phyloP scores from a whole-genome alignment of 2,888 invertebrate genomes.

The Pteria penguin region DNA sequence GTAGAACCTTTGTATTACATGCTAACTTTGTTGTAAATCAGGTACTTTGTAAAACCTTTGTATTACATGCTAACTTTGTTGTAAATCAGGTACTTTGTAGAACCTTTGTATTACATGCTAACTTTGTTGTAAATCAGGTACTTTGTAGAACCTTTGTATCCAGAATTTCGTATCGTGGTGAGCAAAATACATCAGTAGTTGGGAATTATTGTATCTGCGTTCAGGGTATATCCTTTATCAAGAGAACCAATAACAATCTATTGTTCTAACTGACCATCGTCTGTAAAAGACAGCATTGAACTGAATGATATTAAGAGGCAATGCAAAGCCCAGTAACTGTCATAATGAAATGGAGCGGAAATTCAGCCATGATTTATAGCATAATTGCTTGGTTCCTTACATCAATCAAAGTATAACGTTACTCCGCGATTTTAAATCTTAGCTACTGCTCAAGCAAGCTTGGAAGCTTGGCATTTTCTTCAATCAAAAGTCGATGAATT shows the following conservation, averaged over 20 bases:
- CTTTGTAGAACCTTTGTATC: no score
- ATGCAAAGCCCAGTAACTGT: constrained; percentile 8
- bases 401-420: constrained; percentile 35
- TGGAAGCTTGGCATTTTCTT: not conserved
- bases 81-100: no score
- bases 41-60: no score
- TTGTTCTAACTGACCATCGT: not conserved
- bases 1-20: no score
- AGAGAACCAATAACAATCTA: not conserved
- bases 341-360: constrained; percentile 43
- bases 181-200: no score
- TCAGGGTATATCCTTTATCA: not conserved
- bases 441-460: not conserved
- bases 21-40: no score
- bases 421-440: constrained; percentile 20
- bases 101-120: no score
- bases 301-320: not conserved
- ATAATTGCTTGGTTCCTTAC: constrained; percentile 37
- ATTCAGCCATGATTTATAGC: constrained; percentile 47
- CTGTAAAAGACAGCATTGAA: not conserved
- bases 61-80: no score
- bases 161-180: no score
- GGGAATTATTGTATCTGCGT: no score
- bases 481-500: not conserved
- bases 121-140: no score